A percentile compares a stretch with the other conserved stretches of the same genome.
Conservation (phyloP, 2,113 vertebrate species). For the Nematolebias whitei region DNA sequence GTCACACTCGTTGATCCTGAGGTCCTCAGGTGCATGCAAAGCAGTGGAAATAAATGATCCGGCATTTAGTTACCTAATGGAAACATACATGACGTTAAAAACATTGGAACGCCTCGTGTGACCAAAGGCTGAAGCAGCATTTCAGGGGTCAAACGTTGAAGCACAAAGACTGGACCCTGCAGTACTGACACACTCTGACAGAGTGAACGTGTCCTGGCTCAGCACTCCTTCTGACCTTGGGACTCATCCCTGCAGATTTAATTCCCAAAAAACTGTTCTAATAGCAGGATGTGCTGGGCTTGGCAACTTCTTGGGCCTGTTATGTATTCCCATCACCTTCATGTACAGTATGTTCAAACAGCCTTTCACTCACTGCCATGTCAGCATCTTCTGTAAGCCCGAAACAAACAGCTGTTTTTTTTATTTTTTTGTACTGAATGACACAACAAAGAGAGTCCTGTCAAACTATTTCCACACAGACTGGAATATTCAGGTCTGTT, state of each 20-base stretch:
- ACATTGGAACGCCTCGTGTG: neutral
- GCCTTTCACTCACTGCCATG: slow-evolving; percentile 20
- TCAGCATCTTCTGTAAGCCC: slow-evolving; percentile 38
- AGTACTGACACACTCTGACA: slow-evolving; percentile 11
- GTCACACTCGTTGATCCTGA: no score
- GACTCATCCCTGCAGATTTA: slow-evolving; percentile 46
- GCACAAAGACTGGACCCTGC: slow-evolving; percentile 8
- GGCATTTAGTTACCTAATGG: no score
- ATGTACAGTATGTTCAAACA: slow-evolving; percentile 8
- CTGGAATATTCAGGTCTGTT: no score
- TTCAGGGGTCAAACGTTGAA: slow-evolving; percentile 5
- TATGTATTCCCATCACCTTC: slow-evolving; percentile 47
- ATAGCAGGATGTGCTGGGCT: slow-evolving; percentile 50
- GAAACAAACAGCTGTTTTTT: neutral
- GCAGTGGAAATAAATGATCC: no score
- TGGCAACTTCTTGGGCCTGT: slow-evolving; percentile 42
- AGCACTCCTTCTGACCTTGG: slow-evolving; percentile 52
- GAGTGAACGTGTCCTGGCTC: slow-evolving; percentile 35
- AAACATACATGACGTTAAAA: neutral
- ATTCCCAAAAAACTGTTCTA: slow-evolving; percentile 34
- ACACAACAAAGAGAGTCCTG: neutral
- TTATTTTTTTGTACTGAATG: slow-evolving; percentile 17
- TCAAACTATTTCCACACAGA: no score
- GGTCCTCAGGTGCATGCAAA: no score
- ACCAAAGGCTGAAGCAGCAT: slow-evolving; percentile 1